These are phyloP conservation scores for Anthoscopus minutus DNA, from an alignment of 2,113 vertebrate genomes.

Conservation along the genomic window DNA sequence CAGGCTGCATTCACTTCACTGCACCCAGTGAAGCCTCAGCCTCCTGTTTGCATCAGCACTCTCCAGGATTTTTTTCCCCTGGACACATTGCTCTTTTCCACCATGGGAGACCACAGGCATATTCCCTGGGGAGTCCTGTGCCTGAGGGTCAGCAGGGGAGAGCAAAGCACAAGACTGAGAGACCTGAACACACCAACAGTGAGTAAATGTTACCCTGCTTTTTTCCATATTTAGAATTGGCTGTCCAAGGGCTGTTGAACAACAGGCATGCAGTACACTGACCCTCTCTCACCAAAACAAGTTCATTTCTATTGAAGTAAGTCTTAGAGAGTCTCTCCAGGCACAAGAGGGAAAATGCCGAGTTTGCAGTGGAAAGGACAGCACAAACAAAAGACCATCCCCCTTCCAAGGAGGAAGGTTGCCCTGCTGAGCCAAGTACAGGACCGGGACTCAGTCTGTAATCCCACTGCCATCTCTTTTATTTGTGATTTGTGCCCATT, in stretches of 20 bases:
- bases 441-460: background rate
- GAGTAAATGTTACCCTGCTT: background rate
- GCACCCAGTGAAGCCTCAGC: background rate
- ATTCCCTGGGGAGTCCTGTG: fast-evolving
- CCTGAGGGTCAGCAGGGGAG: fast-evolving
- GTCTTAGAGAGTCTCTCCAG: background rate
- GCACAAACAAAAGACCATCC: background rate
- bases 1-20: background rate
- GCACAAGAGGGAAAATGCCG: background rate
- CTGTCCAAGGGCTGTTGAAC: background rate
- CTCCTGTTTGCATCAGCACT: background rate
- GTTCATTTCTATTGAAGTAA: background rate
- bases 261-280: background rate
- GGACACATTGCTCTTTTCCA: background rate
- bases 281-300: background rate
- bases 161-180: background rate
- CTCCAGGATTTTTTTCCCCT: background rate
- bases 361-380: background rate
- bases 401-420: background rate
- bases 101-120: background rate
- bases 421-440: fast-evolving
- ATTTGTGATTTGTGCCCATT: background rate
- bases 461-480: background rate
- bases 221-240: background rate
- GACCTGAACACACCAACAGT: background rate